Evolutionary conservation across 2,797 vertebrate species (phyloP).

Genomic region (Anabas testudineus): DNA sequence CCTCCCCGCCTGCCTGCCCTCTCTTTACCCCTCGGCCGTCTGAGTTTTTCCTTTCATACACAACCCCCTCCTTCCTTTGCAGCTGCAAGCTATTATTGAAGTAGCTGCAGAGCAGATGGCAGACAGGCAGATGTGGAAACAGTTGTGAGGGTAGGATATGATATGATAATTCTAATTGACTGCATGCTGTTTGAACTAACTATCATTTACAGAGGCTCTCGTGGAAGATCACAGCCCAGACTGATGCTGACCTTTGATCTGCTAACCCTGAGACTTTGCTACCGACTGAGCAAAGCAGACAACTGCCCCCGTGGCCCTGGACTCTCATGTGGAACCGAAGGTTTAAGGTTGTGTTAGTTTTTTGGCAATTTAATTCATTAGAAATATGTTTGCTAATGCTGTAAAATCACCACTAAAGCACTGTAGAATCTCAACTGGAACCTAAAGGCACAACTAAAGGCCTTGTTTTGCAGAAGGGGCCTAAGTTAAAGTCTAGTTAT

Average conservation of each 20-base stretch:
- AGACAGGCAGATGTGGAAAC: slow-evolving; percentile 53
- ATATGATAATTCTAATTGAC: slow-evolving; percentile 19
- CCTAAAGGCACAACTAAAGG: not conserved
- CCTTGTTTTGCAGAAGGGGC: not conserved
- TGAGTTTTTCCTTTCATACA: slow-evolving; percentile 43
- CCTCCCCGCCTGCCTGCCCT: slow-evolving; percentile 41
- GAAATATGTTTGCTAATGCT: not conserved
- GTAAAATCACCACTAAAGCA: not conserved
- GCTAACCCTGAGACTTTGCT: not conserved
- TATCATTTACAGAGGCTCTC: not conserved
- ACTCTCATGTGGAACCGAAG: not conserved
- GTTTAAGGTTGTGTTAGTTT: not conserved
- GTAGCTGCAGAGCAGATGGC: slow-evolving; percentile 69
- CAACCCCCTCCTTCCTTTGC: slow-evolving; percentile 49
- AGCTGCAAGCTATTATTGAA: slow-evolving; percentile 79
- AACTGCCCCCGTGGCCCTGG: not conserved
- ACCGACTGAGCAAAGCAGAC: not conserved
- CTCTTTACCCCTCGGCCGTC: slow-evolving; percentile 44
- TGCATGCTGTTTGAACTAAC: slow-evolving; percentile 1
- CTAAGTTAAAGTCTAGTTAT: not conserved
- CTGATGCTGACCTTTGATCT: not conserved
- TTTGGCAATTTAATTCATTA: not conserved
- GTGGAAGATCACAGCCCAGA: not conserved
- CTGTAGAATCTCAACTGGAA: not conserved
- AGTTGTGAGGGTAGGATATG: not conserved